Conservation (phyloP, 2,113 vertebrate genomes). For the Cebidichthys violaceus region DNA sequence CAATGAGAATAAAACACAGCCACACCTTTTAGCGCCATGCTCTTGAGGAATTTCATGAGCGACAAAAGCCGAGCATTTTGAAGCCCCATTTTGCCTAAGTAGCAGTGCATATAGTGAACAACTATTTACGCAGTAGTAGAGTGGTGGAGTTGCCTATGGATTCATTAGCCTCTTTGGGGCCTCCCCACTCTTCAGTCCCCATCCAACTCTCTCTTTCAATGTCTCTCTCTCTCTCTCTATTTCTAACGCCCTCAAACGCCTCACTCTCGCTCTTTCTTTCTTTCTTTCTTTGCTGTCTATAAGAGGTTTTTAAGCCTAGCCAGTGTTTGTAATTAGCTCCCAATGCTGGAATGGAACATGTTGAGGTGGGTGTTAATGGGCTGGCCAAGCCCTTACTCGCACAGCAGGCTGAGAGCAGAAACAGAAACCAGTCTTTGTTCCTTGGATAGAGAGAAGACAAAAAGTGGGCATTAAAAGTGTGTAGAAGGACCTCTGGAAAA, state of each 20-base stretch:
- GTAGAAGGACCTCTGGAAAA: conserved; percentile 82
- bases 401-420: conserved; percentile 88
- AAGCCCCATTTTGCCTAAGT: conserved; percentile 94
- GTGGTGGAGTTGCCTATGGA: conserved; percentile 96
- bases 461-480: conserved; percentile 78
- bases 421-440: conserved; percentile 87
- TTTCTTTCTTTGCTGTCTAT: conserved; percentile 90
- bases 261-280: conserved; percentile 79
- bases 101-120: conserved; percentile 90
- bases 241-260: conserved; percentile 84
- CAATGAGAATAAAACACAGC: conserved; percentile 90
- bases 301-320: conserved; percentile 90
- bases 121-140: conserved; percentile 89
- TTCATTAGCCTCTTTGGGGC: conserved; percentile 95
- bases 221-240: conserved; percentile 88
- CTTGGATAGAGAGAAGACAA: conserved; percentile 76
- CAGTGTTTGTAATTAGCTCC: conserved; percentile 98
- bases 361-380: conserved; percentile 91
- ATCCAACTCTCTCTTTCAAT: conserved; percentile 87
- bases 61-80: conserved; percentile 94
- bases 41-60: conserved; percentile 95
- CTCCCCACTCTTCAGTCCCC: conserved; percentile 81
- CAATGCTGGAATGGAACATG: conserved; percentile 91
- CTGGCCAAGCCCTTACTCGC: conserved; percentile 85
- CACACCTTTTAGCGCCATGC: conserved; percentile 90